Percentiles rank a stretch among this genome's conserved stretches.
Evolutionary conservation across 2,113 vertebrate genomes (phyloP).

Genomic region (Pelvicachromis taeniatus): DNA sequence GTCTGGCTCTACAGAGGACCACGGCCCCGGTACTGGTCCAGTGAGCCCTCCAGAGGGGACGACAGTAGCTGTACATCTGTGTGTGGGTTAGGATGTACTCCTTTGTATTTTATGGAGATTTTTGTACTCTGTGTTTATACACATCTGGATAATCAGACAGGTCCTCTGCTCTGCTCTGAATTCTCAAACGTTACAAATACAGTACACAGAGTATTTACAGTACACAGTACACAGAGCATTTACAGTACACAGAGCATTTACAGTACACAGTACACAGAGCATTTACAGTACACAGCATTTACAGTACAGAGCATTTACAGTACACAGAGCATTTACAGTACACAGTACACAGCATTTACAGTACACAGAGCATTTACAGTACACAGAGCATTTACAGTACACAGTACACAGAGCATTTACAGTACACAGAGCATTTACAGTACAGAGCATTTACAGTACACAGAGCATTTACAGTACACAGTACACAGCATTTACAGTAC

Average conservation of each 20-base stretch:
- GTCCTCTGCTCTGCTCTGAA: not conserved
- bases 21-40: not conserved
- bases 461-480: too few species aligned
- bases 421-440: not conserved
- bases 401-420: too few species aligned
- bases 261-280: too few species aligned
- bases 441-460: too few species aligned
- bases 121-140: not conserved
- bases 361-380: too few species aligned
- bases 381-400: not conserved
- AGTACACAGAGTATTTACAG: not conserved
- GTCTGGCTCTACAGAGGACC: constrained; percentile 13
- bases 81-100: not conserved
- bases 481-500: too few species aligned
- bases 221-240: too few species aligned
- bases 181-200: not conserved
- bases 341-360: too few species aligned
- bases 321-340: not conserved
- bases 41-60: not conserved
- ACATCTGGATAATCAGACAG: not conserved
- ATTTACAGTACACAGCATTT: too few species aligned
- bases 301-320: too few species aligned
- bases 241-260: not conserved
- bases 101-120: not conserved
- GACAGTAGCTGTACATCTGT: not conserved